Evolutionary conservation across 2,888 invertebrate genomes (phyloP), one percentile per base, ranked within the genome.

Genomic region (Steinernema carpocapsae): DNA sequence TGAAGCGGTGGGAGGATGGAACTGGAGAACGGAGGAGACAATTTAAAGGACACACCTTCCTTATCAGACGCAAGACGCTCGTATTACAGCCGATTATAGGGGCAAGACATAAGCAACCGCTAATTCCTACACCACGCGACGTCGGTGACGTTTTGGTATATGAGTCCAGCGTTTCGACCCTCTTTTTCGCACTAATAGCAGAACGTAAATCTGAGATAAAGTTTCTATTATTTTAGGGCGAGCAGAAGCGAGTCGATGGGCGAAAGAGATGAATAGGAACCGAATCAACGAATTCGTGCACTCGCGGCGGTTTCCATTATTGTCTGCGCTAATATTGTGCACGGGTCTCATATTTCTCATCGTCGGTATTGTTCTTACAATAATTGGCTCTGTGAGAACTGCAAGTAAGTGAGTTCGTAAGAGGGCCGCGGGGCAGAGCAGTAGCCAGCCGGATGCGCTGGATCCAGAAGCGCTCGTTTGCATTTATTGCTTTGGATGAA

Each of bases 361-460:
- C 64, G 64, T 29, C 26, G 64, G 64, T n/a, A 64, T 64, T 64
- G 64, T 64, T 29, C 64, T 64, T 64, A 64, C 64, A 64, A 64
- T 64, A 64, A 64, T 64, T 64, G 64, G 64, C 64, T 64, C 64
- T 17, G 12, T 29, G 64, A 37, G 37, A 26, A 64, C 32, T 1
- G 32, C 64, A 64, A 64, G 64, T 64, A 64, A 64, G 64, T 64
- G 26, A 64, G 14, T 48, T 37, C 37, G 37, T 10, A 10, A 37
- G 37, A 10, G 37, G 10, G 37, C 37, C 37, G 37, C 37, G 37
- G 37, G 37, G 37, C 4, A 48, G 48, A 19, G 14, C 7, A 48
- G 48, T 48, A 19, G 17, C n/a, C 48, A 48, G 48, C 48, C 48
- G 37, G 37, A 37, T 10, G 37, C 37, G 37, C 3, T 37, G 37